Evolutionary conservation across 2,797 vertebrate genomes (phyloP).

Genomic region (Graptemys geographica): DNA sequence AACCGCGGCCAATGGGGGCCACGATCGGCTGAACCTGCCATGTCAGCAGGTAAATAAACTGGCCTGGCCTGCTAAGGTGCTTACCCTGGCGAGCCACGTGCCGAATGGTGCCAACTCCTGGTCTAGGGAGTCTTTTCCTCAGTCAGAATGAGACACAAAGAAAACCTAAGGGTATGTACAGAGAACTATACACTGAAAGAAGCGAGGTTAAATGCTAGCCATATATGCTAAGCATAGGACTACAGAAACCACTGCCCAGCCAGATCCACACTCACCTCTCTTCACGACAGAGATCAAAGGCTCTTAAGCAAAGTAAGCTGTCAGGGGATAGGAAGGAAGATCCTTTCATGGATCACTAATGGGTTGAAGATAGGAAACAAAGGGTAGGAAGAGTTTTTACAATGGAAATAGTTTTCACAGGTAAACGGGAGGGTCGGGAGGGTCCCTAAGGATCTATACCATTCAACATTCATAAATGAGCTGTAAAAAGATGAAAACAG

Average conservation of each 20-base stretch:
- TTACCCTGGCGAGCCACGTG: no score
- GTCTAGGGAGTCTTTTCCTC: conserved; percentile 28
- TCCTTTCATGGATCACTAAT: background rate
- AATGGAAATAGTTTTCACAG: background rate
- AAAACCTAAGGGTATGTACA: background rate
- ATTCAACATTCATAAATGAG: background rate
- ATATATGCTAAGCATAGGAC: background rate
- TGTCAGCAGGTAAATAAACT: no score
- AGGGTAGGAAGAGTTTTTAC: background rate
- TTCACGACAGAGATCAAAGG: background rate
- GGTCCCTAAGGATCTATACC: background rate
- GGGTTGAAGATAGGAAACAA: background rate
- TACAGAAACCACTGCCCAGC: background rate
- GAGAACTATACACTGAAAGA: background rate
- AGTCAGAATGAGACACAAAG: background rate
- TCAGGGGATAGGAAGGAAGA: background rate
- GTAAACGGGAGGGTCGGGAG: background rate
- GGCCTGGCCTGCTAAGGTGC: no score
- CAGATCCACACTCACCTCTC: background rate
- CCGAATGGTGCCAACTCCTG: no score
- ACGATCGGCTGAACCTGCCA: no score
- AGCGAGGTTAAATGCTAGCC: background rate
- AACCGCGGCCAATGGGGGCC: no score
- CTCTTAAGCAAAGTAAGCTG: background rate
- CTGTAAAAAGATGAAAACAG: background rate